Evolutionary conservation across 2,888 invertebrate genomes (phyloP).

Genomic region (Oscheius myriophilus): DNA sequence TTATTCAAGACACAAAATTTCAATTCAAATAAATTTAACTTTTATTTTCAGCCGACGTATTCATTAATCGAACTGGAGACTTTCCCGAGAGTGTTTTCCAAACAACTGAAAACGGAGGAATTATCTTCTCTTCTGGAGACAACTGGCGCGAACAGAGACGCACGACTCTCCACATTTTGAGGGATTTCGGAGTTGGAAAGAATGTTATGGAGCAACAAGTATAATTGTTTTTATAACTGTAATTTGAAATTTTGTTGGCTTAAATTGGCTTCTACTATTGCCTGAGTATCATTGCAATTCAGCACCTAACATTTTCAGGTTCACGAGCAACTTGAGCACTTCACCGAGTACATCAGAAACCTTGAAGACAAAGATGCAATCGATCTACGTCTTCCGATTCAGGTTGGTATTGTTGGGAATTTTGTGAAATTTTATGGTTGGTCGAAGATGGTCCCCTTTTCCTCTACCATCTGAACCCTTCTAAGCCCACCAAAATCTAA

Average conservation of each 20-base stretch:
- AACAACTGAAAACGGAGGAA: constrained; percentile 35
- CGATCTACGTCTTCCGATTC: constrained; percentile 32
- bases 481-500: too few species aligned
- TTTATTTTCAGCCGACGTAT: constrained; percentile 24
- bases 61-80: constrained; percentile 30
- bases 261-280: too few species aligned
- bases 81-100: constrained; percentile 28
- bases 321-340: constrained; percentile 12
- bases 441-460: too few species aligned
- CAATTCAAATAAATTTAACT: too few species aligned
- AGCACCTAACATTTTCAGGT: not conserved
- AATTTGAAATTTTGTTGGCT: not conserved
- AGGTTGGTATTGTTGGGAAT: constrained; percentile 25
- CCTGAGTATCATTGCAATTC: not conserved
- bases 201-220: constrained; percentile 33
- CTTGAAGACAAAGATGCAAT: constrained; percentile 27
- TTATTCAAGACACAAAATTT: too few species aligned
- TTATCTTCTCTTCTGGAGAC: constrained; percentile 33
- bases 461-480: too few species aligned
- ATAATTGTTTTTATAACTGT: not conserved
- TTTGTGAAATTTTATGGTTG: too few species aligned
- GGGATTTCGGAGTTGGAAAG: constrained; percentile 39
- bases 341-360: not conserved
- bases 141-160: constrained; percentile 37
- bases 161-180: constrained; percentile 32